Conservation (phyloP, 1,140 invertebrate genomes). For the Drosophila subpulchrella region DNA sequence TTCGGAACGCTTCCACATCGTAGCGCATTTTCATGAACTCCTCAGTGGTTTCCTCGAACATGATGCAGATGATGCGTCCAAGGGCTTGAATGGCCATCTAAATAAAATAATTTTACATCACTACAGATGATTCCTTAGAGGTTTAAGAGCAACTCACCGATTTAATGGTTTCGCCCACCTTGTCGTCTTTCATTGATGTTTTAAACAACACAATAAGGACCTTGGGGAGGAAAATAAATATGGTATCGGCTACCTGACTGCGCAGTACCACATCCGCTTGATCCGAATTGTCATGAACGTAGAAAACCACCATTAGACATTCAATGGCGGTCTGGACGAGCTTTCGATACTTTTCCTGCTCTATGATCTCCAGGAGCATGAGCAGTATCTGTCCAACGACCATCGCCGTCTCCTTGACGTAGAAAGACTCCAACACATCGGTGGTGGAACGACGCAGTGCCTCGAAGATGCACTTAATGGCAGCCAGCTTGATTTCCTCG, state of each 20-base stretch:
- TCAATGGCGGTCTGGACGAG: constrained; percentile 57
- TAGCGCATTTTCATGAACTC: constrained; percentile 58
- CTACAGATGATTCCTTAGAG: neutral
- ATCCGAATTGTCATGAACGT: constrained; percentile 77
- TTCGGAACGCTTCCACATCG: constrained; percentile 57
- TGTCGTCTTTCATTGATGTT: constrained; percentile 68
- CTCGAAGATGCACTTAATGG: constrained; percentile 59
- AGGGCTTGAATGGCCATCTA: constrained; percentile 70
- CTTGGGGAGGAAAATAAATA: constrained; percentile 78
- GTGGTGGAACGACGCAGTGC: constrained; percentile 54
- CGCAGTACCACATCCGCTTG: constrained; percentile 73
- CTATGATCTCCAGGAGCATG: constrained; percentile 64
- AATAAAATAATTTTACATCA: neutral
- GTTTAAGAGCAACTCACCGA: constrained; percentile 48
- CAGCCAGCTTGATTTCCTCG: constrained; percentile 80
- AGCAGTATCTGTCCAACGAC: constrained; percentile 70
- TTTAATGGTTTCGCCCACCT: constrained; percentile 67
- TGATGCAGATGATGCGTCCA: constrained; percentile 70
- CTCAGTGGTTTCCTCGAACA: constrained; percentile 76
- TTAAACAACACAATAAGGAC: constrained; percentile 66
- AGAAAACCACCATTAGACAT: constrained; percentile 70
- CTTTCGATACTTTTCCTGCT: constrained; percentile 69
- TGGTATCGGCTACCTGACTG: constrained; percentile 72
- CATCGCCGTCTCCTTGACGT: constrained; percentile 47
- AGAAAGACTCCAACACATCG: constrained; percentile 75